Percentiles rank a stretch among this genome's conserved stretches.
Conservation (phyloP, 2,888 invertebrate genomes). For the Blastobasis lacticolella region DNA sequence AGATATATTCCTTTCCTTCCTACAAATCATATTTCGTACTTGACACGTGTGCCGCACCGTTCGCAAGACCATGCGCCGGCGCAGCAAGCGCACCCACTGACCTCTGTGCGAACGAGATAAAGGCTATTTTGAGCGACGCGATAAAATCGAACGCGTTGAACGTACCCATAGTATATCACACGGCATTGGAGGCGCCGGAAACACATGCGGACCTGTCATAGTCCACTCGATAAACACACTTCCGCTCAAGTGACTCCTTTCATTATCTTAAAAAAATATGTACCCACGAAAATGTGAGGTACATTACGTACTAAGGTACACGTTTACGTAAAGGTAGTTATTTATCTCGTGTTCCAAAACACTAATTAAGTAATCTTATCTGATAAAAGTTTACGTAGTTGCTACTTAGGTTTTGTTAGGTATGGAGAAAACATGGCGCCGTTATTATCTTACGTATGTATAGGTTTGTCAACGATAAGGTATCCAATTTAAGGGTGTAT, state of each 20-base stretch:
- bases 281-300: too few species aligned
- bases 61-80: conserved; percentile 30
- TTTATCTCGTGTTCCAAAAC: neutral
- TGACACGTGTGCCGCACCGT: too few species aligned
- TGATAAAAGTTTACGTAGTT: neutral
- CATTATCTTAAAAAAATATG: too few species aligned
- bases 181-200: conserved; percentile 59
- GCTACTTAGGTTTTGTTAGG: neutral
- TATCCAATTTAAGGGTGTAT: too few species aligned
- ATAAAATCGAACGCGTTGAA: conserved; percentile 64
- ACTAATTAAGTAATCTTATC: neutral
- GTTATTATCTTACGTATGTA: too few species aligned
- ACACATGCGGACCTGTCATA: conserved; percentile 37
- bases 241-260: conserved; percentile 12
- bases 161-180: conserved; percentile 42
- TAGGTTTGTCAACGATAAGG: too few species aligned
- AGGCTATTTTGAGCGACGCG: conserved; percentile 64
- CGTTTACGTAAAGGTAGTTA: too few species aligned
- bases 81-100: conserved; percentile 55
- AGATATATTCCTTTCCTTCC: too few species aligned
- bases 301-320: too few species aligned
- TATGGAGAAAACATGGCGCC: too few species aligned
- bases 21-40: too few species aligned
- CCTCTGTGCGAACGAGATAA: conserved; percentile 67
- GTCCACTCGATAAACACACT: conserved; percentile 23